Base-by-base conservation (phyloP, 2,797 vertebrate genomes). In the Schizopygopsis pylzovi region DNA sequence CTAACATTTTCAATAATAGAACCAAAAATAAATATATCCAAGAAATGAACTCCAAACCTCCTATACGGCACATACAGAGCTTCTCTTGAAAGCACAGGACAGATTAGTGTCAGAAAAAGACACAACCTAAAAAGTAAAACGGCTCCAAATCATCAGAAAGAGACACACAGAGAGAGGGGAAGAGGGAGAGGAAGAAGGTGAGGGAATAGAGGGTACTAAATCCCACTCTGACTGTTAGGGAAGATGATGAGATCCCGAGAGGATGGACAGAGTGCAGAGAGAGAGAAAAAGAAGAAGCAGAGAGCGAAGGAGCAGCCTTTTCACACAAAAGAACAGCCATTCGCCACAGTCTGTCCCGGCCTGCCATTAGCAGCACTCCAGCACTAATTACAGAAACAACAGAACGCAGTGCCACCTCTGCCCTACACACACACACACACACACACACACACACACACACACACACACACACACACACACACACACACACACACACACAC, bases 171-270 rank as follows among this genome's bases (percentile, higher is more conserved):
- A 52, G 81, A 47, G 84, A 89, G 73, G 85, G 81, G 81, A 72
- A 85, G 67, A 81, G 87, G 20, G 59, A 86, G 77, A 82, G 79
- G 67, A 81, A 82, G 93, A 94, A 92, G 92, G 92, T 95, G 93
- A 96, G 95, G 95, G 95, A 97, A 97, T 94, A 95, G 91, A 96
- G 95, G 95, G 93, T 95, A 96, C 95, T 96, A 96, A 97, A 96
- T 96, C 95, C 96, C 94, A 96, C 97, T 96, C 96, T 97, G 97
- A 97, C 96, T 98, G 97, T 98, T 97, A 97, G 95, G 95, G 95
- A 97, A 96, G 94, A 97, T 96, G 95, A 98, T 96, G 94, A 97
- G 97, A 94, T 97, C 97, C 97, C 97, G 85, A 86, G 97, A 96
- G 97, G 94, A 94, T 83, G 95, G 95, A 94, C 92, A 91, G 95